Evolutionary conservation across 2,888 invertebrate species (phyloP), one percentile per base, ranked within the genome.

Genomic region (Entomobrya proxima): DNA sequence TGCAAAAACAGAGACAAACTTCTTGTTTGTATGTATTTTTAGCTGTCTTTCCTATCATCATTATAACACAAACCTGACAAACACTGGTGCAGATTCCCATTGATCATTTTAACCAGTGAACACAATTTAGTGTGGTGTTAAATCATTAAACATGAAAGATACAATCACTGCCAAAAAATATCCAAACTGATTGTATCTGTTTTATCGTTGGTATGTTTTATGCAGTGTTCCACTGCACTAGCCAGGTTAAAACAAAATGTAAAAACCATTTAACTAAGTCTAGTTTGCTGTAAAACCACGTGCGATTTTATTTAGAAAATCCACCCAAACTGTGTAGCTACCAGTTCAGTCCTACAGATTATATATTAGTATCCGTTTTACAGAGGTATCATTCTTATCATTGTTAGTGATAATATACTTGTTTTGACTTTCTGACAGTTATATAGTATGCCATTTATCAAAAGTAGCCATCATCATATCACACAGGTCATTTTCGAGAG

Each of bases 371-470:
- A 55, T 30, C 35, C 30, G 27, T n/a, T 30, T 27, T 15, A 75
- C n/a, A 55, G 18, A 55, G 52, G 55, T 55, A 75, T 75, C 75
- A 75, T 75, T 55, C 37, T 55, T 55, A 75, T 75, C 75, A 75
- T 75, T 55, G 55, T 55, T 75, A 13, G 24, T 35, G 18, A 32
- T 55, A 13, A 27, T 72, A 11, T 47, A 40, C 44, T n/a, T n/a
- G n/a, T n/a, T n/a, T n/a, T n/a, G n/a, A n/a, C n/a, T n/a, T n/a
- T 47, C 44, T 72, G 58, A 30, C 58, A 58, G 27, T 58, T 58
- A 58, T n/a, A n/a, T 58, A 15, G 58, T 15, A 27, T 58, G 58
- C 3, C 30, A 58, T 27, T 27, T 58, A 58, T 58, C 27, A 30
- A 27, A 5, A 58, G 1, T 27, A 11, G 30, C 24, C 15, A 9